Percentiles rank a stretch among this genome's conserved stretches.
Evolutionary conservation across 2,888 invertebrate genomes (phyloP).

Genomic region (Pyrochroa serraticornis): DNA sequence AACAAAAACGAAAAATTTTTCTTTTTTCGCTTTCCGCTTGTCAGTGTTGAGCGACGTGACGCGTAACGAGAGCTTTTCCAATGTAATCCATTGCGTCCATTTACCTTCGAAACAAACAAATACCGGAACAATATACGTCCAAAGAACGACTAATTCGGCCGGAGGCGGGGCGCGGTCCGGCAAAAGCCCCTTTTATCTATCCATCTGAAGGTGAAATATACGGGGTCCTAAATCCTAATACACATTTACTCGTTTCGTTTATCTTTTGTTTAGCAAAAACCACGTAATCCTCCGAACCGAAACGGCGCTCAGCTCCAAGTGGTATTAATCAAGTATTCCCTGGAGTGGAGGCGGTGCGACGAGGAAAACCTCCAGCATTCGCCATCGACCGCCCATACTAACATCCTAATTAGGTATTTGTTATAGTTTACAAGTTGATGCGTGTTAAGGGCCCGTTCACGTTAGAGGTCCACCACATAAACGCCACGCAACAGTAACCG

Average conservation of each 20-base stretch:
- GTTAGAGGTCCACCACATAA: too few species aligned
- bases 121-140: neutral
- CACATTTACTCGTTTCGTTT: constrained; percentile 47
- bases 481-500: too few species aligned
- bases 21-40: too few species aligned
- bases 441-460: constrained; percentile 2
- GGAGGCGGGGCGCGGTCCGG: constrained; percentile 9
- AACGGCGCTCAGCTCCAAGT: constrained; percentile 43
- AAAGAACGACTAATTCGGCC: neutral
- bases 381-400: constrained; percentile 36
- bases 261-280: constrained; percentile 52
- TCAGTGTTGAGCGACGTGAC: too few species aligned
- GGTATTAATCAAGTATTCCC: constrained; percentile 52
- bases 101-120: neutral
- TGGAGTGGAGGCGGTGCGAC: constrained; percentile 19
- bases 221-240: constrained; percentile 41
- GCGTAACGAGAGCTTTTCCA: too few species aligned
- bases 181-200: constrained; percentile 30
- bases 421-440: constrained; percentile 34
- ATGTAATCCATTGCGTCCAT: too few species aligned
- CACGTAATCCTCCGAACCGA: constrained; percentile 48
- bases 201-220: constrained; percentile 40
- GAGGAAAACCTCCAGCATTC: constrained; percentile 30
- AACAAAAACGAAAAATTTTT: too few species aligned
- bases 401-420: constrained; percentile 40